Base-by-base conservation (phyloP, 2,888 invertebrate genomes). In the Epinotia nisella region DNA sequence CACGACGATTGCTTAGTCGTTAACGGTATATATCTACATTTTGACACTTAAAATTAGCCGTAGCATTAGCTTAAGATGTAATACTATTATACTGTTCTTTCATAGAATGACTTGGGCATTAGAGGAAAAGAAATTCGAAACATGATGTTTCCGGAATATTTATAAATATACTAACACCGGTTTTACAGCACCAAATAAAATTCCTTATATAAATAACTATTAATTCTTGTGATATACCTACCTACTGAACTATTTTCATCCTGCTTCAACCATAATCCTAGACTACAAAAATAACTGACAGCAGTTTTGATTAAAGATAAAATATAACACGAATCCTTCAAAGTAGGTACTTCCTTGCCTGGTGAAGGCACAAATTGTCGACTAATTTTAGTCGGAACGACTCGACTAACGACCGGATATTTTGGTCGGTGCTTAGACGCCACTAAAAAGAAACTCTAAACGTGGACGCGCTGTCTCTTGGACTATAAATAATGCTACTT, bases 361-460 rank as follows among this genome's bases (percentile, higher is more conserved):
- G 77, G 78, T 76, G 75, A 76, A 78, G 77, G 79, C 76, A 84
- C 82, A 84, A 84, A 84, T 82, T 83, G 84, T 83, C 84, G 83
- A 88, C 88, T 90, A 90, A 91, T 91, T 90, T 88, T 87, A 90
- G 87, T 87, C 84, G 80, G 83, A 84, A 82, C 84, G 84, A 80
- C 77, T 78, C 83, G 82, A 82, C 85, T 87, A 87, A 89, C 88
- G 87, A 83, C 86, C 82, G 85, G 84, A 82, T 91, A 91, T 91
- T 91, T 92, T 88, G 85, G 84, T 86, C 87, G 87, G 86, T 87
- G 83, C 87, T 86, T 84, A 83, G 85, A 85, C 85, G 87, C 84
- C 85, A 82, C 83, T 86, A 86, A 86, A 88, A 89, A 88, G 85
- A 85, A 83, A 87, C 85, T 84, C 78, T 82, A 85, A 84, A 80